phyloP scores from a whole-genome alignment of 2,797 vertebrate species.

The Chelon labrosus region DNA sequence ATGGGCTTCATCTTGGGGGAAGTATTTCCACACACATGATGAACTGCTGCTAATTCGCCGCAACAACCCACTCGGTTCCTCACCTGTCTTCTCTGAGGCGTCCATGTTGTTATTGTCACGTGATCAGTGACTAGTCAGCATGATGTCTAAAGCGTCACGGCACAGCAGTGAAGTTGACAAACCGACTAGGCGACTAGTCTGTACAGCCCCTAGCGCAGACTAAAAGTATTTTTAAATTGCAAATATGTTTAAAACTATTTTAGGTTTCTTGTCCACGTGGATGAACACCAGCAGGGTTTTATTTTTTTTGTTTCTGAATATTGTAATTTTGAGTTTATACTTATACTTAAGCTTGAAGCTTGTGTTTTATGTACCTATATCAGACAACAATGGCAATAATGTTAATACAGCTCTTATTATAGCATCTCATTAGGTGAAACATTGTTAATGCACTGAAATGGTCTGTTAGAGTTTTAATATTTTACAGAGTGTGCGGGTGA shows the following conservation, averaged over 20 bases:
- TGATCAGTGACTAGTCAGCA: too few species aligned
- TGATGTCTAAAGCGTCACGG: too few species aligned
- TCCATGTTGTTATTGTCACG: too few species aligned
- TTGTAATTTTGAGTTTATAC: neutral
- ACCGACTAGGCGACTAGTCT: too few species aligned
- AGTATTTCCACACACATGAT: too few species aligned
- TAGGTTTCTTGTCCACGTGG: neutral
- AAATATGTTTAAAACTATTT: neutral
- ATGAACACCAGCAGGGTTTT: neutral
- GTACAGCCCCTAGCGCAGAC: too few species aligned
- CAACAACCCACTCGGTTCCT: too few species aligned
- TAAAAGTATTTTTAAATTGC: neutral
- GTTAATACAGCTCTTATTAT: neutral
- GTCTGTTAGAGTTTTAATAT: neutral
- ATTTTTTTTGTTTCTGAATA: neutral
- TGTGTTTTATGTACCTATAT: too few species aligned
- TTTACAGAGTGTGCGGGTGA: neutral
- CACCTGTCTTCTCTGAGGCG: too few species aligned
- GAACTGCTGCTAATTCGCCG: too few species aligned
- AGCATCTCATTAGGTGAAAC: neutral
- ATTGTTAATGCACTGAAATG: neutral
- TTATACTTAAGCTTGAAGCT: neutral
- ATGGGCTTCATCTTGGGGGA: too few species aligned
- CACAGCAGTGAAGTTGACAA: too few species aligned
- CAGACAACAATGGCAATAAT: neutral